These are phyloP conservation scores for Toxotes lorentzi DNA, from an alignment of 2,797 vertebrate genomes.

Conservation along the genomic window DNA sequence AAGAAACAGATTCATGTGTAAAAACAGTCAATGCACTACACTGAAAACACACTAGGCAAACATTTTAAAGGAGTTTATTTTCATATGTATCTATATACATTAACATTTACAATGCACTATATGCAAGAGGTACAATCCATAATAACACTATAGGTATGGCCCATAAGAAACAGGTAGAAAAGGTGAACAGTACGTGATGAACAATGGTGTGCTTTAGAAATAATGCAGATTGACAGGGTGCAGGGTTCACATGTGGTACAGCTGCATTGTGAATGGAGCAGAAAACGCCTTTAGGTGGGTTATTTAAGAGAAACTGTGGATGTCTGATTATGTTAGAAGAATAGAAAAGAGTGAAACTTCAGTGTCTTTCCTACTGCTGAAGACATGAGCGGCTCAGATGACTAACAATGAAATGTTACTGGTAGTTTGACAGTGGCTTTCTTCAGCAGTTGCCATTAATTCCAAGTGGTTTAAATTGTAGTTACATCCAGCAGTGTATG, in stretches of 20 bases:
- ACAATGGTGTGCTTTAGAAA: conserved; percentile 52
- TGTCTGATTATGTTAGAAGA: conserved; percentile 3
- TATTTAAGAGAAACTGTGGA: conserved; percentile 14
- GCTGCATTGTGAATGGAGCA: conserved; percentile 44
- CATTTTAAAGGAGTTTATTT: conserved; percentile 75
- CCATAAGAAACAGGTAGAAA: conserved; percentile 63
- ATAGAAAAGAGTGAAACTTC: conserved; percentile 21
- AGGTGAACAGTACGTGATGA: conserved; percentile 48
- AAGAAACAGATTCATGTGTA: not conserved
- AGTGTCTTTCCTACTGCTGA: conserved; percentile 25
- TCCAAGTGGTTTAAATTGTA: conserved; percentile 26
- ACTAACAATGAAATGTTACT: conserved; percentile 44
- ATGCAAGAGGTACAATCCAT: conserved; percentile 77
- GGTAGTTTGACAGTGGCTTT: conserved; percentile 29
- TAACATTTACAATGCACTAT: conserved; percentile 80
- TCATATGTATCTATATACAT: conserved; percentile 80
- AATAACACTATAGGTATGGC: conserved; percentile 57
- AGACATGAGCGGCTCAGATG: conserved; percentile 47
- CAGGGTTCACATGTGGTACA: conserved; percentile 5
- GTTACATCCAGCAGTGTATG: conserved; percentile 52
- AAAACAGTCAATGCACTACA: not conserved
- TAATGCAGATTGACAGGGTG: conserved; percentile 20
- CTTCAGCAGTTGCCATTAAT: conserved; percentile 25
- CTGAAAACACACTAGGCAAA: conserved; percentile 1
- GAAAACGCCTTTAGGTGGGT: conserved; percentile 19